Evolutionary conservation across 1,140 invertebrate genomes (phyloP).

Genomic region (Adelges cooleyi): DNA sequence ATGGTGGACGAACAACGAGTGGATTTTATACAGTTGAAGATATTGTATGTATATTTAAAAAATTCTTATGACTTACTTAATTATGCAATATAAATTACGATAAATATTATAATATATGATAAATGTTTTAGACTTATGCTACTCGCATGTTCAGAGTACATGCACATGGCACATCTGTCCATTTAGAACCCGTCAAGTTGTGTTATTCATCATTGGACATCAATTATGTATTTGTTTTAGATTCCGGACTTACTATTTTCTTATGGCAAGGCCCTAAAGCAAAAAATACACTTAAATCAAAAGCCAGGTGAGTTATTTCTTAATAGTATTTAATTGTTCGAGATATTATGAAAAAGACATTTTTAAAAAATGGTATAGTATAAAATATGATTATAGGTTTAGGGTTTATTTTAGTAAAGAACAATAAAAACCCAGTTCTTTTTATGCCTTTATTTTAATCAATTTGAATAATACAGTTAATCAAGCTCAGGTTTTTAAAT

Average conservation of each 20-base stretch:
- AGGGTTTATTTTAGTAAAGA: no score
- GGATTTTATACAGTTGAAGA: constrained; percentile 98
- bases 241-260: constrained; percentile 74
- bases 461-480: no score
- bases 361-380: no score
- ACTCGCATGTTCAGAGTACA: constrained; percentile 81
- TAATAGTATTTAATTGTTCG: no score
- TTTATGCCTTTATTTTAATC: no score
- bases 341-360: no score
- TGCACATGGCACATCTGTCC: constrained; percentile 69
- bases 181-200: constrained; percentile 80
- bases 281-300: constrained; percentile 90
- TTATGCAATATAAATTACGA: no score
- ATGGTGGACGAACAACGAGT: constrained; percentile 89
- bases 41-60: constrained; percentile 43
- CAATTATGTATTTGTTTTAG: constrained; percentile 83
- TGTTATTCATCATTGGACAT: constrained; percentile 66
- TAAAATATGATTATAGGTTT: no score
- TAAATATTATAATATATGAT: no score
- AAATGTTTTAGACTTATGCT: constrained; percentile 60
- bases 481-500: no score
- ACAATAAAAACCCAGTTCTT: no score
- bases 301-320: constrained; percentile 50
- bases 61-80: no score
- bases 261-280: constrained; percentile 87